Conservation (phyloP, 2,888 invertebrate genomes). For the Parnassius orleans region DNA sequence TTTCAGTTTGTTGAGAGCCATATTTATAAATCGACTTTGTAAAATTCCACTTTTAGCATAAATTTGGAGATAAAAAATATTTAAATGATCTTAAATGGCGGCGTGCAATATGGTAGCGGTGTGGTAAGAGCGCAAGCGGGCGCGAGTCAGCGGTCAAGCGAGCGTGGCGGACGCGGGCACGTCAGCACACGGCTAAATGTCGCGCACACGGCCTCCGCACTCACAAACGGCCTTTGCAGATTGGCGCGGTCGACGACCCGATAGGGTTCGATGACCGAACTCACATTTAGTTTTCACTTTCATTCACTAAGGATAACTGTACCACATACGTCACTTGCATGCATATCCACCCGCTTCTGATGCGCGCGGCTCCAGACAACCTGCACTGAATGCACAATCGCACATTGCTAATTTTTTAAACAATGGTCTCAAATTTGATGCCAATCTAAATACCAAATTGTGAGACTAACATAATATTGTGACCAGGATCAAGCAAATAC, state of each 20-base stretch:
- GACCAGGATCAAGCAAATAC: conserved; percentile 1
- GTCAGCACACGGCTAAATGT: conserved; percentile 60
- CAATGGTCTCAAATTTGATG: conserved; percentile 4
- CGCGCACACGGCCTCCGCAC: conserved; percentile 75
- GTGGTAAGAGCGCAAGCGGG: conserved; percentile 31
- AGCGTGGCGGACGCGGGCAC: conserved; percentile 37
- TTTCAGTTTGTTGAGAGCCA: conserved; percentile 15
- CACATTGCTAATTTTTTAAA: conserved; percentile 20
- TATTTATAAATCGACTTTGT: conserved; percentile 19
- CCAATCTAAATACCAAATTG: conserved; percentile 8
- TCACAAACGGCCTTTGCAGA: conserved; percentile 81
- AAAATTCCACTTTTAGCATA: conserved; percentile 30
- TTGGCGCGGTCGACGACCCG: conserved; percentile 77
- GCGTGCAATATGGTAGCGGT: conserved; percentile 53
- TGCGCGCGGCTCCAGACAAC: conserved; percentile 50
- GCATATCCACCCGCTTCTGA: conserved; percentile 48
- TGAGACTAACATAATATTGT: not conserved
- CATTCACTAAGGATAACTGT: conserved; percentile 80
- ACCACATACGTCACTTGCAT: conserved; percentile 70
- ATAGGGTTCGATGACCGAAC: conserved; percentile 69
- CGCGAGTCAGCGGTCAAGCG: conserved; percentile 36
- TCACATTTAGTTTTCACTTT: conserved; percentile 80
- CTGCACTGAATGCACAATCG: conserved; percentile 53
- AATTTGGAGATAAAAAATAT: conserved; percentile 28
- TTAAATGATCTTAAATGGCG: conserved; percentile 5